phyloP scores from a whole-genome alignment of 2,113 vertebrate species.

The Brevimyrus niger region DNA sequence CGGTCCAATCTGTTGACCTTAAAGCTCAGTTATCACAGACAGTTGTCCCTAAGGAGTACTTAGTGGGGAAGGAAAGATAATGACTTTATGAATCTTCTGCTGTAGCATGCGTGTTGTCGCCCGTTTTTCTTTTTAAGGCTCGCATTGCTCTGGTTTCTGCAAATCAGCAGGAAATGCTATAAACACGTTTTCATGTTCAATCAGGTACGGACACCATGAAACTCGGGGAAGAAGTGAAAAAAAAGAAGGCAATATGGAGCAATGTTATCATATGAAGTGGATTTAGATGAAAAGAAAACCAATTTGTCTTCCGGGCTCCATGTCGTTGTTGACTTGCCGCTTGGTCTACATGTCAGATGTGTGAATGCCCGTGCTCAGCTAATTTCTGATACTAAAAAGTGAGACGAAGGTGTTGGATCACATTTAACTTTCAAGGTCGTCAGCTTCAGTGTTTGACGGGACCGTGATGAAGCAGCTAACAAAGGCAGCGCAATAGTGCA shows the following conservation, averaged over 20 bases:
- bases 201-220: background rate
- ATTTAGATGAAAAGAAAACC: background rate
- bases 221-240: background rate
- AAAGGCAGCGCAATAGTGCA: background rate
- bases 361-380: background rate
- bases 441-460: background rate
- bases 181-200: background rate
- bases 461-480: background rate
- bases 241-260: background rate
- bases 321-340: background rate
- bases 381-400: background rate
- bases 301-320: background rate
- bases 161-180: background rate
- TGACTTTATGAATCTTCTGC: background rate
- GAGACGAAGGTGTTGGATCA: background rate
- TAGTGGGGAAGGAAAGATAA: background rate
- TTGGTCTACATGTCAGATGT: background rate
- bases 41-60: conserved; percentile 6
- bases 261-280: background rate
- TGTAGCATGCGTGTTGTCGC: background rate
- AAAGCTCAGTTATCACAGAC: background rate
- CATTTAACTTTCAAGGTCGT: background rate
- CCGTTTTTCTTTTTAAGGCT: background rate
- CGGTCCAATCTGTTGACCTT: conserved; percentile 15
- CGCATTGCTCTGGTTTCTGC: background rate